Base-by-base conservation (phyloP, 2,888 invertebrate species). In the Dryadula phaetusa region DNA sequence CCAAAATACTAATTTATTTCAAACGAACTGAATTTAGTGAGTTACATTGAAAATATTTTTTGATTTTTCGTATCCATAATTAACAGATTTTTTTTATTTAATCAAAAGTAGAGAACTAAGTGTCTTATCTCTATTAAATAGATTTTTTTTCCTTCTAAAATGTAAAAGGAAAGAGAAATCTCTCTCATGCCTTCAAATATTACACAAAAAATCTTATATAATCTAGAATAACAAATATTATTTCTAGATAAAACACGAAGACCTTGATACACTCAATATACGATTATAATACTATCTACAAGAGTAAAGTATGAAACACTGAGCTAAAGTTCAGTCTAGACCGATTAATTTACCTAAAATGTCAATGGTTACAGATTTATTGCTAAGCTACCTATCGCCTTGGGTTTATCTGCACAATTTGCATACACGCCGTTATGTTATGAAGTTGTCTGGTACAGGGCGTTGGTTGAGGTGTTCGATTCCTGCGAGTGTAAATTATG, bases 301-400 rank as follows among this genome's bases (percentile, higher is more conserved):
- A 32, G 42, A 28, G 28, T 60, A 28, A 60, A 60, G 42, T 44
- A 60, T 60, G 60, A 60, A 42, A 46, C 44, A 42, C 44, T 32
- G 44, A 44, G 42, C 44, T 60, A 60, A 44, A 60, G 60, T 60
- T 60, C 60, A 46, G 60, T 60, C 60, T 60, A 60, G 60, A 60
- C 60, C 60, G 44, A 60, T 60, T 60, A 60, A 44, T 60, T 60
- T 46, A 60, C 60, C 60, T 60, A 60, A 60, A 60, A 60, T 60
- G 60, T 60, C 60, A 60, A 60, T 60, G 44, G 28, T 12, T 28
- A 20, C 60, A 60, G 60, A 60, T 60, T 60, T 60, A 60, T 60
- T 60, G 40, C 56, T 22, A 25, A 14, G 42, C 60, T 44, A 42
- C 28, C 42, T 60, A 32, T 44, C 44, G 60, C 60, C 60, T 60